These are phyloP conservation scores for Formica exsecta DNA, from an alignment of 1,140 invertebrate species.

Conservation along the genomic window DNA sequence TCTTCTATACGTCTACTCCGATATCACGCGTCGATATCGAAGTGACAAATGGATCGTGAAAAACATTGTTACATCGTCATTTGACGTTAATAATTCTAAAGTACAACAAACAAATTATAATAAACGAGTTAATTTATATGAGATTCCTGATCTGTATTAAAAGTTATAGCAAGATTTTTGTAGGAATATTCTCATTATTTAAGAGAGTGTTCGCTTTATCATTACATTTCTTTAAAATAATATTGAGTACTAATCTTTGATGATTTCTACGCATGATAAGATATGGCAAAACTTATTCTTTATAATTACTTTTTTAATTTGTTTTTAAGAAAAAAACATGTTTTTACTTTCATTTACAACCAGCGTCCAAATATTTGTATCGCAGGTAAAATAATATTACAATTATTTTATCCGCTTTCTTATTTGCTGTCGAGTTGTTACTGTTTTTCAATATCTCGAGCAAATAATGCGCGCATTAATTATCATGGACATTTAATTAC, in stretches of 20 bases:
- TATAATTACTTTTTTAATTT: neutral
- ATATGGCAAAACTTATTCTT: neutral
- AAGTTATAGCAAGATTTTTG: neutral
- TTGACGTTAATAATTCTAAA: neutral
- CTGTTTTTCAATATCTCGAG: conserved; percentile 1
- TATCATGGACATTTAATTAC: conserved; percentile 34
- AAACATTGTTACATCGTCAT: neutral
- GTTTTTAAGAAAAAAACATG: neutral
- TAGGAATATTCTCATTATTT: neutral
- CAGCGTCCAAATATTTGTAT: neutral
- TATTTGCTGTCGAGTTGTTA: neutral
- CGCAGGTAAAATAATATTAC: neutral
- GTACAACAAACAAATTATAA: neutral
- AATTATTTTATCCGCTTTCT: neutral
- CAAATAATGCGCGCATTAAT: neutral
- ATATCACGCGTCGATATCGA: neutral
- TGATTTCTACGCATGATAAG: neutral
- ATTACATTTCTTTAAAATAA: neutral
- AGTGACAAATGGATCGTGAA: neutral
- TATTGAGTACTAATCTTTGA: neutral
- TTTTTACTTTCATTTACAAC: neutral
- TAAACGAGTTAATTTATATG: neutral
- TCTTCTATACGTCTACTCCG: neutral
- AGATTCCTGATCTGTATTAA: neutral
- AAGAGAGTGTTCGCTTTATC: too few species aligned